Percentiles rank a stretch among this genome's conserved stretches.
Conservation (phyloP, 2,888 invertebrate genomes). For the Chrysolina americana region DNA sequence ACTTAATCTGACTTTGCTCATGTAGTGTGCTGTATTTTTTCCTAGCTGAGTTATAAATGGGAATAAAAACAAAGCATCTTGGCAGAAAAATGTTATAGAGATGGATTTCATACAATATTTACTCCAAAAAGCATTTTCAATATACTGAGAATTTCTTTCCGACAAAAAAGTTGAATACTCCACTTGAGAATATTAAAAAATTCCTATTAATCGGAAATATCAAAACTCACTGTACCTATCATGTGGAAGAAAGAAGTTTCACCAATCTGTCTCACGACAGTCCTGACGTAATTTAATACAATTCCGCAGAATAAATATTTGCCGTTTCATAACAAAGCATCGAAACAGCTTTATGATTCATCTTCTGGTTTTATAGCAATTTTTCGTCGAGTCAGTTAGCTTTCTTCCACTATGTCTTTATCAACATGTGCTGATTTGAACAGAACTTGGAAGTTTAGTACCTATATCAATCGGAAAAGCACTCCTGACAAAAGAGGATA, state of each 20-base stretch:
- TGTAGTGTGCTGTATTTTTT: too few species aligned
- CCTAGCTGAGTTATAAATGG: too few species aligned
- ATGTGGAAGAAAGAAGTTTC: neutral
- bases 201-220: too few species aligned
- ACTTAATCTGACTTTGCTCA: too few species aligned
- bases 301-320: slow-evolving; percentile 13
- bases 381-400: slow-evolving; percentile 24
- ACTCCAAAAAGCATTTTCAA: too few species aligned
- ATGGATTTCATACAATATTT: too few species aligned
- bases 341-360: slow-evolving; percentile 13
- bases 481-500: neutral
- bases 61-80: too few species aligned
- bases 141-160: too few species aligned
- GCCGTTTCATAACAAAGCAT: slow-evolving; percentile 21
- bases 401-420: slow-evolving; percentile 12
- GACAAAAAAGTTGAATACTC: too few species aligned
- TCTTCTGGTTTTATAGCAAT: slow-evolving; percentile 15
- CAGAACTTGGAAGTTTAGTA: slow-evolving; percentile 10
- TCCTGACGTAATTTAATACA: slow-evolving; percentile 7
- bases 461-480: slow-evolving; percentile 16
- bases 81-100: too few species aligned
- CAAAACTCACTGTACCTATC: neutral
- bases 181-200: too few species aligned
- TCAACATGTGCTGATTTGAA: slow-evolving; percentile 21
- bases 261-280: neutral